Evolutionary conservation across 2,113 vertebrate genomes (phyloP).

Genomic region (Ornithorhynchus anatinus): DNA sequence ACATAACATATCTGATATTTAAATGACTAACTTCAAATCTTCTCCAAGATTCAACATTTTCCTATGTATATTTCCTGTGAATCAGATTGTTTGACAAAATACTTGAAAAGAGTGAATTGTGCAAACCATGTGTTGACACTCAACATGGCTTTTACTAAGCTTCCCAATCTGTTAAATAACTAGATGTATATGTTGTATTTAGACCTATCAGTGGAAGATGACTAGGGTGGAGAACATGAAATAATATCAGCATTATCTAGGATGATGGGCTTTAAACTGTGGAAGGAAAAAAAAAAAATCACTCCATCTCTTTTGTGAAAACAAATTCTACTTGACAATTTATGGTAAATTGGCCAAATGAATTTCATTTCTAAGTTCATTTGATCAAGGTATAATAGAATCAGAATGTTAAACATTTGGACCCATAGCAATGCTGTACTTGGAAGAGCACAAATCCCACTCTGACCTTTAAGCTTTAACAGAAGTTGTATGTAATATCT

Average conservation of each 20-base stretch:
- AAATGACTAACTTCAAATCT: background rate
- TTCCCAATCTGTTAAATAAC: slow-evolving; percentile 4
- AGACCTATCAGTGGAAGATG: slow-evolving; percentile 19
- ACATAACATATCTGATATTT: background rate
- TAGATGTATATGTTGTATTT: slow-evolving; percentile 21
- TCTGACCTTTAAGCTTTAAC: background rate
- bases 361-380: background rate
- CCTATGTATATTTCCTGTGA: background rate
- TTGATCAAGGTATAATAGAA: slow-evolving; percentile 22
- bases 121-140: slow-evolving; percentile 1
- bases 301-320: background rate
- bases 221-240: slow-evolving; percentile 35
- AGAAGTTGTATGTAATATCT: background rate
- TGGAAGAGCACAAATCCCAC: background rate
- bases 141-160: slow-evolving; percentile 12
- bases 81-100: slow-evolving; percentile 22
- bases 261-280: background rate
- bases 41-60: slow-evolving; percentile 20
- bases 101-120: slow-evolving; percentile 9
- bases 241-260: slow-evolving; percentile 13
- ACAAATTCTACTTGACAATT: slow-evolving; percentile 4
- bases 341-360: background rate
- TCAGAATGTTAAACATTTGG: slow-evolving; percentile 15
- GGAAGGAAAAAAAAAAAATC: background rate
- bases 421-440: background rate